Evolutionary conservation across 2,113 vertebrate species (phyloP).

Genomic region (Agapornis roseicollis): DNA sequence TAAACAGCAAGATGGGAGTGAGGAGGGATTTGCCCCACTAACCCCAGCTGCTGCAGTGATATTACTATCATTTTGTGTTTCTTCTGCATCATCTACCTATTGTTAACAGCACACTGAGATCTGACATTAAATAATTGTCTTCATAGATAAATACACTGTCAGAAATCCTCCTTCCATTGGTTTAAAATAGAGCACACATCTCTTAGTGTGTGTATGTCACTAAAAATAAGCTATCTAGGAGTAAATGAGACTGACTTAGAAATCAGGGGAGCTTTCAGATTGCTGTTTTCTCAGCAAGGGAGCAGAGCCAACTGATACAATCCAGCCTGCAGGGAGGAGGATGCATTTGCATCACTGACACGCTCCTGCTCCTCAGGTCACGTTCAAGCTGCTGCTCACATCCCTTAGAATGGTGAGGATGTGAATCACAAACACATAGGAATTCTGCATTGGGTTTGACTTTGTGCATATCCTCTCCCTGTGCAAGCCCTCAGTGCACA

Average conservation of each 20-base stretch:
- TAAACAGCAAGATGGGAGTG: not conserved
- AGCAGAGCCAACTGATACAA: not conserved
- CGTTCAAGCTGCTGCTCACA: not conserved
- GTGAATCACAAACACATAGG: not conserved
- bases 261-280: not conserved
- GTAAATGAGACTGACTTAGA: not conserved
- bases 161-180: not conserved
- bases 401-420: not conserved
- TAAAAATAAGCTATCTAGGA: conserved; percentile 19
- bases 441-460: not conserved
- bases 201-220: not conserved
- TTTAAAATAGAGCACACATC: not conserved
- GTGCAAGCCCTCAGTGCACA: not conserved
- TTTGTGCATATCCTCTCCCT: not conserved
- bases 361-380: not conserved
- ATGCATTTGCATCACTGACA: fast-evolving
- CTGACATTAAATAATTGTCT: not conserved
- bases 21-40: not conserved
- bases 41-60: not conserved
- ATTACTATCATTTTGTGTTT: not conserved
- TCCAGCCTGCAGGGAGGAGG: fast-evolving
- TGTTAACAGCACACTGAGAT: not conserved
- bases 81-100: not conserved
- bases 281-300: not conserved
- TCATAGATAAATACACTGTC: not conserved